Evolutionary conservation across 2,113 vertebrate species (phyloP).

Genomic region (Equus przewalskii): DNA sequence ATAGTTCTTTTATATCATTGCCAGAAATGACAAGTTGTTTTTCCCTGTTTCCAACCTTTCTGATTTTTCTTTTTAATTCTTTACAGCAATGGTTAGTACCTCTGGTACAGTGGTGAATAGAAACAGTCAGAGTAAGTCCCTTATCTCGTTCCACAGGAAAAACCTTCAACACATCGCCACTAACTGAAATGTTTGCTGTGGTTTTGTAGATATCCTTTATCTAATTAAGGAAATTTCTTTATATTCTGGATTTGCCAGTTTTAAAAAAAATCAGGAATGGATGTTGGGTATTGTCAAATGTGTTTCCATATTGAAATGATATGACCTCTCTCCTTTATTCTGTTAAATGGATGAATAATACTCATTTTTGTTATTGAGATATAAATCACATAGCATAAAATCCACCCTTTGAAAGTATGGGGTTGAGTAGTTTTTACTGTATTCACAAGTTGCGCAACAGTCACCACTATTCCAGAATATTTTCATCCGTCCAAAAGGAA

Average conservation of each 20-base stretch:
- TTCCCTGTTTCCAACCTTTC: not conserved
- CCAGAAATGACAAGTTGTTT: not conserved
- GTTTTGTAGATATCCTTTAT: not conserved
- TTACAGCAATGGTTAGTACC: not conserved
- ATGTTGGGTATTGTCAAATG: not conserved
- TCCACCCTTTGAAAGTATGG: not conserved
- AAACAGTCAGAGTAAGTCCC: not conserved
- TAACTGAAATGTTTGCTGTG: not conserved
- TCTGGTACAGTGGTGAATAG: not conserved
- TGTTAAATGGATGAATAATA: not conserved
- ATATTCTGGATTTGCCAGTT: not conserved
- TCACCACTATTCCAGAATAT: not conserved
- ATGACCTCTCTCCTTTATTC: not conserved
- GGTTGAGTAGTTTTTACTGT: not conserved
- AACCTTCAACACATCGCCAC: not conserved
- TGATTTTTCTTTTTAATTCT: not conserved
- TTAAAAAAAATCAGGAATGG: not conserved
- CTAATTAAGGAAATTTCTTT: not conserved
- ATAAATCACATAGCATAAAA: not conserved
- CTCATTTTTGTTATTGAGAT: not conserved
- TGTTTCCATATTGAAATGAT: not conserved
- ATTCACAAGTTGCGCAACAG: not conserved
- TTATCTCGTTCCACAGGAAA: not conserved
- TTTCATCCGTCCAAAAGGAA: not conserved
- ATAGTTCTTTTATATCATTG: not conserved